Evolutionary conservation across 2,113 vertebrate species (phyloP).

Genomic region (Tricholaema leucomelas): DNA sequence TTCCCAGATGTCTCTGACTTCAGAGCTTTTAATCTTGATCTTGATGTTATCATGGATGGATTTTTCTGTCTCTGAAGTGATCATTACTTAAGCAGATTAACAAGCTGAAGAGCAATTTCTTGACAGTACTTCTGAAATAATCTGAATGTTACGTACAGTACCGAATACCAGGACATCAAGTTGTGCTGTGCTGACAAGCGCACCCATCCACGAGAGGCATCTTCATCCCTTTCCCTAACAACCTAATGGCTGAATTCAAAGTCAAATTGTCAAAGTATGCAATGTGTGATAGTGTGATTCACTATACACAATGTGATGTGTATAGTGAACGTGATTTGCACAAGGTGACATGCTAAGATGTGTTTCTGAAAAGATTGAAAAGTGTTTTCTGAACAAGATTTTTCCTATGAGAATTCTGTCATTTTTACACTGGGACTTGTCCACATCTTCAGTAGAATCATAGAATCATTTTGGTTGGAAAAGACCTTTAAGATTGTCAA

Average conservation of each 20-base stretch:
- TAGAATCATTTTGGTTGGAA: no score
- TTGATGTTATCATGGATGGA: neutral
- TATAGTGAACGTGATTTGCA: neutral
- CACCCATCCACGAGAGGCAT: neutral
- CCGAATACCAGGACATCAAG: neutral
- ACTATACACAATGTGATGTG: neutral
- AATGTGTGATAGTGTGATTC: no score
- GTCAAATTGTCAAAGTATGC: neutral
- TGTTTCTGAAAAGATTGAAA: neutral
- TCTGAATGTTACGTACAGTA: neutral
- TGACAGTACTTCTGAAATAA: neutral
- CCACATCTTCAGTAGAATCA: neutral
- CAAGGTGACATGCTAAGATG: neutral
- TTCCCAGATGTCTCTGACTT: neutral
- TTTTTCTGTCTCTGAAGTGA: slow-evolving; percentile 10
- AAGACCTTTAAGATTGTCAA: no score
- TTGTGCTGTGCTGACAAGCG: neutral
- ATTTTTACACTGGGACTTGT: neutral
- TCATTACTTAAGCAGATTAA: slow-evolving; percentile 44
- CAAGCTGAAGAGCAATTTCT: slow-evolving; percentile 12
- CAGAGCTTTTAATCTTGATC: slow-evolving; percentile 19
- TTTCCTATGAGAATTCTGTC: neutral
- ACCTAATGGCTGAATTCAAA: neutral
- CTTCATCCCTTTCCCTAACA: neutral
- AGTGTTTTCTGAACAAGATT: neutral